Evolutionary conservation across 2,888 invertebrate genomes (phyloP), one percentile per base, ranked within the genome.

Genomic region (Ctena decussata): DNA sequence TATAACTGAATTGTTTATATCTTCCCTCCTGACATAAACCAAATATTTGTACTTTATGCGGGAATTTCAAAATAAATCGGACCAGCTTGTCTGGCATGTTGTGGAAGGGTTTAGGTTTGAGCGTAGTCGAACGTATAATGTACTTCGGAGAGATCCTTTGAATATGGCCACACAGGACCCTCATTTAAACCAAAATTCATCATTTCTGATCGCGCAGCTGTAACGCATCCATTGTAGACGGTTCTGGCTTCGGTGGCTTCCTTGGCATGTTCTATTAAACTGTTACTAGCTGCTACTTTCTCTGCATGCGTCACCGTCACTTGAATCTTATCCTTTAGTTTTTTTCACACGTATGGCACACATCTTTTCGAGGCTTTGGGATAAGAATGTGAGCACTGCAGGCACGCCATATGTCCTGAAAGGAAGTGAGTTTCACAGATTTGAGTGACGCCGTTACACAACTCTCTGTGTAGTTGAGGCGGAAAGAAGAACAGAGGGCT

Each of bases 11-110:
- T 39, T 82, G 84, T 49, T 69, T 69, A 44, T 46, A 35, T 0
- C 46, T 35, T 0, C 82, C 82, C 18, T 87, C 76, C 21, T 82
- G 83, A 37, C 74, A 30, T 3, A 85, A 69, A 12, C 87, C 87
- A 76, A 85, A 87, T 1, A 87, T 71, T 57, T 87, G 80, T 3
- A 87, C 73, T 65, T 87, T 83, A 5, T 81, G 30, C 15, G 60
- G 65, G 0, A n/a, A 81, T 46, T 24, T 46, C 18, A 46, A 86
- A 86, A 39, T 72, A 78, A 6, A 83, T 15, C 5, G 83, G 83
- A 5, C 78, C 79, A 39, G 65, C 69, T 32, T 81, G 83, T 72
- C 75, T 46, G 3, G 78, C 53, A 44, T 78, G 53, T 44, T 85
- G 76, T 5, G 80, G 85, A 2, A 82, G n/a, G 37, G 35, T 39